Conservation (phyloP, 1,140 invertebrate genomes). For the Sinella curviseta region DNA sequence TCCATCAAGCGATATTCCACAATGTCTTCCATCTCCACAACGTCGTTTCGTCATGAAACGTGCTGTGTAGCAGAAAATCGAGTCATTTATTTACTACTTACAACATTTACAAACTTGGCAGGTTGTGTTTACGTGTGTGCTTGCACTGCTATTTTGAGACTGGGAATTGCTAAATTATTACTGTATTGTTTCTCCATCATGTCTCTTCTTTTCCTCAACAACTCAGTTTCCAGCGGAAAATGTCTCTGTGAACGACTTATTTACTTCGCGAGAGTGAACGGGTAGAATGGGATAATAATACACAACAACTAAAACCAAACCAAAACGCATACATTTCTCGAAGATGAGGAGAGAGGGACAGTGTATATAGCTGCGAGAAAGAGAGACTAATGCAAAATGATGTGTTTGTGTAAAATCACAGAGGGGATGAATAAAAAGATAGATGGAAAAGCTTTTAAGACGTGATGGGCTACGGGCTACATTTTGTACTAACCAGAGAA, state of each 20-base stretch:
- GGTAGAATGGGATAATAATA: neutral
- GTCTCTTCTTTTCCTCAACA: neutral
- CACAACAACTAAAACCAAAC: neutral
- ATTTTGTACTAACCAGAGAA: neutral
- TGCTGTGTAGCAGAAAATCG: neutral
- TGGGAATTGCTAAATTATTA: slow-evolving; percentile 24
- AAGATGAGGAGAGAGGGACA: neutral
- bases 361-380: too few species aligned
- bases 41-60: slow-evolving; percentile 13
- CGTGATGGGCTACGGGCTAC: neutral
- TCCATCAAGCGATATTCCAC: too few species aligned
- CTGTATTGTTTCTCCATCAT: neutral
- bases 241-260: neutral
- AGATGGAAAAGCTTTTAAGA: slow-evolving; percentile 27
- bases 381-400: slow-evolving; percentile 3
- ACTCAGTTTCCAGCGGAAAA: neutral
- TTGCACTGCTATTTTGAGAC: neutral
- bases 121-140: neutral
- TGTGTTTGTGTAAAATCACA: slow-evolving; percentile 21
- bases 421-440: neutral
- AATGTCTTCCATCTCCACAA: neutral
- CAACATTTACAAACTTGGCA: neutral
- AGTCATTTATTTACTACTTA: neutral
- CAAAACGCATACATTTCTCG: neutral
- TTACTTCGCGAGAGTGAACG: neutral